These are phyloP conservation scores for Gerris buenoi DNA, from an alignment of 1,140 invertebrate species.

Conservation along the genomic window DNA sequence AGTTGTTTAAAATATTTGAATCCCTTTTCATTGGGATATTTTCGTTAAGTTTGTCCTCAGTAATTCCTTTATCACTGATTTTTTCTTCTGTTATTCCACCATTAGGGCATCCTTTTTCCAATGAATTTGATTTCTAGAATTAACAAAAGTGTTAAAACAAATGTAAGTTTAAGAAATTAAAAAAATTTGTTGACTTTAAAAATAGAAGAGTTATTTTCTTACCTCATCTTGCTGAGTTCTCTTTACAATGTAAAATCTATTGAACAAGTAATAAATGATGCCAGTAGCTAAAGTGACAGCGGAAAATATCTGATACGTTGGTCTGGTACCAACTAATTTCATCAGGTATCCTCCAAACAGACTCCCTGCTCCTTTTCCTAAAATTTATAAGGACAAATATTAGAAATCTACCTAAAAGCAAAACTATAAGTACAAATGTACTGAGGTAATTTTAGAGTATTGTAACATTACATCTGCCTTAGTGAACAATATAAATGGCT, in stretches of 20 bases:
- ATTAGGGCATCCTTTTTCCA: background rate
- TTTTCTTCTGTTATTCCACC: background rate
- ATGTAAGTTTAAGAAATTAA: background rate
- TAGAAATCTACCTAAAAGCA: no score
- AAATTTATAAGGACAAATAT: no score
- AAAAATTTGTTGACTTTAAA: background rate
- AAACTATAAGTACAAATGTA: no score
- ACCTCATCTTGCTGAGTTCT: constrained; percentile 17
- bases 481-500: no score
- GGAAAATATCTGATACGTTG: constrained; percentile 57
- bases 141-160: background rate
- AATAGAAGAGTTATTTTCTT: background rate
- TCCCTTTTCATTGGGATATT: background rate
- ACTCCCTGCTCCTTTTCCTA: constrained; percentile 61
- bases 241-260: constrained; percentile 44
- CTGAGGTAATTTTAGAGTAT: no score
- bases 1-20: background rate
- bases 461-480: no score
- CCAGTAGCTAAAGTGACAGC: constrained; percentile 43
- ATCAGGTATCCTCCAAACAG: constrained; percentile 61
- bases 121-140: background rate
- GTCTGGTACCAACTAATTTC: constrained; percentile 51
- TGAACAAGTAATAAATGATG: constrained; percentile 52
- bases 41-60: background rate
- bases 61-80: background rate